phyloP scores from a whole-genome alignment of 30 jellyfish, hydroid and myxozoan species.

The Aurelia coerulea region DNA sequence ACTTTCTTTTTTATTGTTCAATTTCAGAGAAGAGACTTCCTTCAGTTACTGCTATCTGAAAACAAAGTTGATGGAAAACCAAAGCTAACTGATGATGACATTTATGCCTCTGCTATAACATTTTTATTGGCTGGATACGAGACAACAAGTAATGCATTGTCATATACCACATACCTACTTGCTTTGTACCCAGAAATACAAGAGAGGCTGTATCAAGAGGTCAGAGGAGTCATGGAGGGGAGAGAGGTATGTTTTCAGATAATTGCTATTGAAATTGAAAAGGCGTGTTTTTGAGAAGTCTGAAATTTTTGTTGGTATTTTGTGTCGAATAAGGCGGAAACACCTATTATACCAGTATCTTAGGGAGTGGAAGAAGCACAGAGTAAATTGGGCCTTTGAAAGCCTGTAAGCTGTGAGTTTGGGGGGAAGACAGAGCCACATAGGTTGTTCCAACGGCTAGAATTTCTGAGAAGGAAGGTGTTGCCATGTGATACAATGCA shows the following conservation, averaged over 20 bases:
- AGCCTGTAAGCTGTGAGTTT: no score
- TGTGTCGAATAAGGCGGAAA: no score
- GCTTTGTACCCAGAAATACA: slow-evolving; percentile 50
- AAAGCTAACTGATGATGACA: slow-evolving; percentile 42
- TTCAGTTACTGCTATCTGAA: slow-evolving; percentile 35
- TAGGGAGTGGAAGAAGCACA: no score
- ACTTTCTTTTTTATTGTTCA: background rate
- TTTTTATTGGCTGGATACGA: slow-evolving; percentile 50
- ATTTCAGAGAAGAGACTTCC: slow-evolving; percentile 45
- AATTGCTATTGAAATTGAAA: no score
- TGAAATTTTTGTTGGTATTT: no score
- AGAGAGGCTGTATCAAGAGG: slow-evolving; percentile 29
- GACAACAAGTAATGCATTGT: slow-evolving; percentile 44
- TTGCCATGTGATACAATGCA: no score
- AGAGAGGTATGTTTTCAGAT: background rate
- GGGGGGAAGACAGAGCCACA: no score
- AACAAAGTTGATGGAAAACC: slow-evolving; percentile 24
- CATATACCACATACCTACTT: slow-evolving; percentile 29
- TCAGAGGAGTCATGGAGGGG: slow-evolving; percentile 4
- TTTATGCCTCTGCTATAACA: slow-evolving; percentile 31
- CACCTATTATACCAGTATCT: no score
- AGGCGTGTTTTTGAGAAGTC: no score
- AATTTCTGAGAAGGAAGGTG: no score
- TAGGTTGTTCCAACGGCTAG: no score
- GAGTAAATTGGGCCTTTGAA: no score